phyloP scores from a whole-genome alignment of 1,140 invertebrate genomes.

The Ruditapes philippinarum region DNA sequence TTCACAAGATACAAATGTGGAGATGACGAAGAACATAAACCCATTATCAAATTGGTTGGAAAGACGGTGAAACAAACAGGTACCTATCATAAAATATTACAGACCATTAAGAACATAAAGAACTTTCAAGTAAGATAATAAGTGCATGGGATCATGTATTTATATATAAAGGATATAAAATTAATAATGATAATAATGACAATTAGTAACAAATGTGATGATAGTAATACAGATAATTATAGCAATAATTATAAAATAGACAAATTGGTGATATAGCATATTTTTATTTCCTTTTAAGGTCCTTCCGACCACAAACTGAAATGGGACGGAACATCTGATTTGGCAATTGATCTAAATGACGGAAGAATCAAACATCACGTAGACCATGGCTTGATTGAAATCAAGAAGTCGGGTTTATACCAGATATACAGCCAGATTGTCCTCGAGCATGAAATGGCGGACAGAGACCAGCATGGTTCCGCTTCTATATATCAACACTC shows the following conservation, averaged over 20 bases:
- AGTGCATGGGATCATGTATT: too few relatives aligned
- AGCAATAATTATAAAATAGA: too few relatives aligned
- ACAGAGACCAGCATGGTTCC: too few relatives aligned
- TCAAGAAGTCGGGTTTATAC: not conserved
- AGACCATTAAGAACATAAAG: too few relatives aligned
- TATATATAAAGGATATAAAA: too few relatives aligned
- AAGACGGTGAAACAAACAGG: not conserved
- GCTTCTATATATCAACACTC: not conserved
- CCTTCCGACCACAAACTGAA: not conserved
- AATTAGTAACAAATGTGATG: not conserved
- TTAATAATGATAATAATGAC: too few relatives aligned
- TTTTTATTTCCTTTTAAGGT: too few relatives aligned
- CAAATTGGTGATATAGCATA: too few relatives aligned
- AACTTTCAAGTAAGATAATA: too few relatives aligned
- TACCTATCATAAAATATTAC: too few relatives aligned
- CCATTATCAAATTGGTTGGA: not conserved
- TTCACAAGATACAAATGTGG: not conserved
- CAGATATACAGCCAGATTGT: slow-evolving; percentile 12
- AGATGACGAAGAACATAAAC: not conserved
- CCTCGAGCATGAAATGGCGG: not conserved
- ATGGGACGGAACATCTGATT: not conserved
- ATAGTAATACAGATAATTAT: too few relatives aligned
- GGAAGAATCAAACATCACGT: not conserved
- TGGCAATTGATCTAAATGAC: not conserved
- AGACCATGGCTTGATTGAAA: slow-evolving; percentile 24